A percentile compares a stretch with the other conserved stretches of the same genome.
phyloP scores from a whole-genome alignment of 2,113 vertebrate species.

The Rhinolophus ferrumequinum region DNA sequence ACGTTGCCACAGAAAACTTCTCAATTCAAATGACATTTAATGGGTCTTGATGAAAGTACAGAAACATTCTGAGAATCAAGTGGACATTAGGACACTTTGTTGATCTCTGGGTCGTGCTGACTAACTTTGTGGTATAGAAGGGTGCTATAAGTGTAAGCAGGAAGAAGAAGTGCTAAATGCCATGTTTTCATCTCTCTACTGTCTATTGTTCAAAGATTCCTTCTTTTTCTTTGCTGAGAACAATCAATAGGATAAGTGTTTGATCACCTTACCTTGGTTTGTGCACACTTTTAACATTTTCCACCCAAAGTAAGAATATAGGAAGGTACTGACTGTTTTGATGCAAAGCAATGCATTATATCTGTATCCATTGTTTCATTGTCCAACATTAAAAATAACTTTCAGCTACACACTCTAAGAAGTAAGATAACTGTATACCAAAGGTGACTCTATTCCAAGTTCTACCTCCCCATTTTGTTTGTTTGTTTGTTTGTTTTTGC shows the following conservation, averaged over 20 bases:
- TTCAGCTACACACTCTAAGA: no score
- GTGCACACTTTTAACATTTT: background rate
- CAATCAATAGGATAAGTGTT: background rate
- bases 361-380: background rate
- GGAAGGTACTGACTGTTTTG: background rate
- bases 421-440: background rate
- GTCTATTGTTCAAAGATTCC: background rate
- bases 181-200: background rate
- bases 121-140: background rate
- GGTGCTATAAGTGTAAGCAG: fast-evolving
- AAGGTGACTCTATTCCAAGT: background rate
- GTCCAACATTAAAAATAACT: background rate
- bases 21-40: background rate
- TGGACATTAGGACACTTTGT: no score
- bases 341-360: fast-evolving
- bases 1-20: background rate
- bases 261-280: background rate
- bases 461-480: background rate
- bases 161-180: background rate
- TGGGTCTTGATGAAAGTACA: background rate
- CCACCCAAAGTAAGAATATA: background rate
- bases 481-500: background rate
- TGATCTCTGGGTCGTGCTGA: background rate
- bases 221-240: background rate
- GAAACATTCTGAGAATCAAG: background rate